phyloP scores from a whole-genome alignment of 2,888 invertebrate species.

The Quadroppia sp. region DNA sequence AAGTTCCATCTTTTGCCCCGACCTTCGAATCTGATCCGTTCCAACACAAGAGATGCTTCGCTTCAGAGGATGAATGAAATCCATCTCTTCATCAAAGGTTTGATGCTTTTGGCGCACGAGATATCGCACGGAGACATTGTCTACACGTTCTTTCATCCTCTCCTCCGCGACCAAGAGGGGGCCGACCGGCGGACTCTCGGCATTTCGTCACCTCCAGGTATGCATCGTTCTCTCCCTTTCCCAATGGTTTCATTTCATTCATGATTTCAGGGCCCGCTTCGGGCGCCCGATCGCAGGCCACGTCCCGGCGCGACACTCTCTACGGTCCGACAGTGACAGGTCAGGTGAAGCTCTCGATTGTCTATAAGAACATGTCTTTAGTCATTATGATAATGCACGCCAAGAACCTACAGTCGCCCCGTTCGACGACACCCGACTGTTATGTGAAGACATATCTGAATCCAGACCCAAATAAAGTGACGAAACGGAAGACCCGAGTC shows the following conservation, averaged over 20 bases:
- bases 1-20: constrained; percentile 59
- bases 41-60: constrained; percentile 91
- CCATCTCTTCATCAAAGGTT: constrained; percentile 75
- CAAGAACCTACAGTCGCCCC: constrained; percentile 71
- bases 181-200: neutral
- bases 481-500: constrained; percentile 93
- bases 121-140: constrained; percentile 89
- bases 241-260: no score
- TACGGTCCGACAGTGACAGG: constrained; percentile 57
- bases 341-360: constrained; percentile 71
- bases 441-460: constrained; percentile 69
- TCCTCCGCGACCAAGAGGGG: constrained; percentile 73
- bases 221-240: no score
- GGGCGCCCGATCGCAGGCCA: constrained; percentile 49
- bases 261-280: constrained; percentile 38
- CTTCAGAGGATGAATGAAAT: constrained; percentile 85
- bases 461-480: constrained; percentile 84
- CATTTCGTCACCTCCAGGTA: constrained; percentile 14
- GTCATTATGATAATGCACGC: constrained; percentile 85
- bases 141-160: constrained; percentile 97
- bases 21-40: constrained; percentile 62
- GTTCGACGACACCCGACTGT: constrained; percentile 59
- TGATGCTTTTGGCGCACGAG: constrained; percentile 84
- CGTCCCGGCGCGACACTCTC: constrained; percentile 26
- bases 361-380: constrained; percentile 68